Percentiles rank a stretch among this genome's conserved stretches.
Evolutionary conservation across 2,888 invertebrate genomes (phyloP).

Genomic region (Machimus atricapillus): DNA sequence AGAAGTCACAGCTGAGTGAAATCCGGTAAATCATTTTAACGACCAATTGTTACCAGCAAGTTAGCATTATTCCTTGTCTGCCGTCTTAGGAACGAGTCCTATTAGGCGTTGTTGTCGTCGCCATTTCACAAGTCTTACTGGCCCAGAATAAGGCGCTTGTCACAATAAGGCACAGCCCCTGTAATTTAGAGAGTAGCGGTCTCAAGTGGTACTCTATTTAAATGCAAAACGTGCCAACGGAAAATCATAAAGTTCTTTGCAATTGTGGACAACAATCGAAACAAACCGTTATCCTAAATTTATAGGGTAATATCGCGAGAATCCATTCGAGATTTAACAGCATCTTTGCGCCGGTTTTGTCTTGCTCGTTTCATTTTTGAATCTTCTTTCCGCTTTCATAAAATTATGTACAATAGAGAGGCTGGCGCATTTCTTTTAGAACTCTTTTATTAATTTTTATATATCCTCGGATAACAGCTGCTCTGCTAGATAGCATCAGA

Average conservation of each 20-base stretch:
- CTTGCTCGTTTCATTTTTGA: neutral
- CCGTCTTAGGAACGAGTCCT: neutral
- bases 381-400: neutral
- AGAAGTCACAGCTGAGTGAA: neutral
- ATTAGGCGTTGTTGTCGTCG: neutral
- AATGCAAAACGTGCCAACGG: constrained; percentile 15
- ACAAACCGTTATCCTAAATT: constrained; percentile 20
- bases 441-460: constrained; percentile 12
- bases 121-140: neutral
- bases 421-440: neutral
- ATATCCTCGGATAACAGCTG: neutral
- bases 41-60: neutral
- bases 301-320: neutral
- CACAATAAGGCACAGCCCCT: neutral
- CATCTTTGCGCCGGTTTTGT: neutral
- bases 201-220: neutral
- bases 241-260: constrained; percentile 26
- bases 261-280: constrained; percentile 1
- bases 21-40: neutral
- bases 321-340: neutral
- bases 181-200: neutral
- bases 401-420: constrained; percentile 19
- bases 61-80: neutral
- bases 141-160: neutral
- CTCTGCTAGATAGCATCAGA: neutral